Percentiles rank a stretch among this genome's conserved stretches.
Evolutionary conservation across 2,888 invertebrate genomes (phyloP).

Genomic region (Gerris lacustris): DNA sequence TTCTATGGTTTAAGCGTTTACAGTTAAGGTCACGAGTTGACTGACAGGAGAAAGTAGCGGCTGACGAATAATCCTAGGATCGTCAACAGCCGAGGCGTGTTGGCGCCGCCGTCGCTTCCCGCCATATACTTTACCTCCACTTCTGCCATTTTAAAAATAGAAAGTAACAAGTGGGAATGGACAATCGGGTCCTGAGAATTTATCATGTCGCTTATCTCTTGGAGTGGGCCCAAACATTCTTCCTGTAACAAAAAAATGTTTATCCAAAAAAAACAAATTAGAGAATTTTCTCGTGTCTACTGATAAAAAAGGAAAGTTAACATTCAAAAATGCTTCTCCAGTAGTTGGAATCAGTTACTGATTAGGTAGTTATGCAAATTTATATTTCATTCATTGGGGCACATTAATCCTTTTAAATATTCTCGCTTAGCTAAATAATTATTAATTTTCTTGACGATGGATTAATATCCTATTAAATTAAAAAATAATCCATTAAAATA

Average conservation of each 20-base stretch:
- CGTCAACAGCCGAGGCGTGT: background rate
- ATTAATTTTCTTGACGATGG: too few species aligned
- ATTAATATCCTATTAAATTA: too few species aligned
- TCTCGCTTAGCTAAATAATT: too few species aligned
- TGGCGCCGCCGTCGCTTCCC: background rate
- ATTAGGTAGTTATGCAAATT: too few species aligned
- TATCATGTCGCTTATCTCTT: constrained; percentile 69
- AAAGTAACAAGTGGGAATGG: constrained; percentile 71
- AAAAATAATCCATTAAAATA: too few species aligned
- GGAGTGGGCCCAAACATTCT: constrained; percentile 68
- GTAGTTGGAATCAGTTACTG: too few species aligned
- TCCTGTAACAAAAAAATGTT: constrained; percentile 47
- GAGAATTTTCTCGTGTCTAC: too few species aligned
- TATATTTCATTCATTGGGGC: too few species aligned
- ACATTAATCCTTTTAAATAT: too few species aligned
- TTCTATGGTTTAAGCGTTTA: background rate
- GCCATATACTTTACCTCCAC: constrained; percentile 53
- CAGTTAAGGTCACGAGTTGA: constrained; percentile 6
- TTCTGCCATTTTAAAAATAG: constrained; percentile 85
- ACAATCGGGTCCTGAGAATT: constrained; percentile 74
- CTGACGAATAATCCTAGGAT: background rate
- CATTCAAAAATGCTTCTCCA: too few species aligned
- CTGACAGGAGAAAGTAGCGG: background rate
- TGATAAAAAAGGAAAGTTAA: too few species aligned
- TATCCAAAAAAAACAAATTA: too few species aligned